Evolutionary conservation across 2,888 invertebrate genomes (phyloP), one percentile per base, ranked within the genome.

Genomic region (Scelioninae gen. 1): DNA sequence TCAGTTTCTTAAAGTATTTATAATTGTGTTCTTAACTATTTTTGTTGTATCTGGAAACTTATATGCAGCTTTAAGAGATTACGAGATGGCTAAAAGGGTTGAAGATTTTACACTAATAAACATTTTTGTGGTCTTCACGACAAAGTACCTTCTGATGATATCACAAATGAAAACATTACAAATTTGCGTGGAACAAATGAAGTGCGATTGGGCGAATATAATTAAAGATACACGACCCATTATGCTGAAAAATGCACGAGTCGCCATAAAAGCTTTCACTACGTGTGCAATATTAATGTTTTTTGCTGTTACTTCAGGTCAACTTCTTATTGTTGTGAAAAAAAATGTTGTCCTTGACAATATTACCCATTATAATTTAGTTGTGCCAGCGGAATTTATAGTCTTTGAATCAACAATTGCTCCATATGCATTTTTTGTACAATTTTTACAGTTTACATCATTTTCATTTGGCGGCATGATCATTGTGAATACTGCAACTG

Each of bases 121-220:
- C 43, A 60, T 60, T 6, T 43, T 34, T n/a, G 38, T 8, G 7
- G 43, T 13, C 7, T 51, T 23, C 65, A 15, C 29, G 10, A 23
- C 51, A n/a, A 51, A 65, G 16, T 49, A 49, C 10, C 15, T 65
- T 0, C 5, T 63, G 5, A 4, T 47, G 0, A 16, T 31, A 4
- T 2, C 31, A 31, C 47, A 47, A 8, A 32, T 10, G 0, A 63
- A 29, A 9, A 10, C 47, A 0, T 1, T 63, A 9, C 43, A 16
- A 5, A 23, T 16, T 8, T 63, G 63, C 34, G 10, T 47, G 15
- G 47, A 47, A 10, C 63, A 63, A 32, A 63, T 63, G 63, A 10
- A 43, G n/a, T 15, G 9, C 15, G 47, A 63, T 15, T 63, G 63
- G 63, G 6, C 0, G 11, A 47, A 63, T 15, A 32, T 63, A n/a